Conservation (phyloP, 2,888 invertebrate species). For the Lymantria monacha region DNA sequence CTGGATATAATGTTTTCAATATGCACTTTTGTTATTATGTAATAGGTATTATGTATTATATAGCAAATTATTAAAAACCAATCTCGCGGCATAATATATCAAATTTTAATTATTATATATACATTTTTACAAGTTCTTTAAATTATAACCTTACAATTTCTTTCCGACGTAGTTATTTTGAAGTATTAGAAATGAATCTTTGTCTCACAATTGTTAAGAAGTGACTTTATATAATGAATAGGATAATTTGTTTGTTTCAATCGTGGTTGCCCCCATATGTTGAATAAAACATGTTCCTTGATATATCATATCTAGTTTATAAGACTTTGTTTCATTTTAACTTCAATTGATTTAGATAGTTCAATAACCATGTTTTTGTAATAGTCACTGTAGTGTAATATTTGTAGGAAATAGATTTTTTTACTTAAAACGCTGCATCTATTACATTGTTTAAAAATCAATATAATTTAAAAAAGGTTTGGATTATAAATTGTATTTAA, state of each 20-base stretch:
- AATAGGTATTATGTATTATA: not conserved
- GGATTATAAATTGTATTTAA: no score
- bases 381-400: no score
- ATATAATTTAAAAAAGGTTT: no score
- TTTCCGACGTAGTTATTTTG: not conserved
- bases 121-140: not conserved
- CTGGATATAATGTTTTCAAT: not conserved
- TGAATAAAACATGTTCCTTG: constrained; percentile 31
- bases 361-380: no score
- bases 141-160: not conserved
- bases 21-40: not conserved
- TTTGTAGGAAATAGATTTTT: no score
- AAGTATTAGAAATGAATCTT: not conserved
- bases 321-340: not conserved
- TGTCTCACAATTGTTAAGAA: constrained; percentile 2
- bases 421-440: no score
- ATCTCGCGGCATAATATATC: not conserved
- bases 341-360: not conserved
- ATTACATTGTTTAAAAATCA: no score
- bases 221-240: constrained; percentile 6
- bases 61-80: not conserved
- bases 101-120: not conserved
- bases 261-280: constrained; percentile 12
- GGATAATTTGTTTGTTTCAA: constrained; percentile 8
- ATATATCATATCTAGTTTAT: constrained; percentile 7